phyloP scores from a whole-genome alignment of 1,140 invertebrate species.

The Nymphalis io region DNA sequence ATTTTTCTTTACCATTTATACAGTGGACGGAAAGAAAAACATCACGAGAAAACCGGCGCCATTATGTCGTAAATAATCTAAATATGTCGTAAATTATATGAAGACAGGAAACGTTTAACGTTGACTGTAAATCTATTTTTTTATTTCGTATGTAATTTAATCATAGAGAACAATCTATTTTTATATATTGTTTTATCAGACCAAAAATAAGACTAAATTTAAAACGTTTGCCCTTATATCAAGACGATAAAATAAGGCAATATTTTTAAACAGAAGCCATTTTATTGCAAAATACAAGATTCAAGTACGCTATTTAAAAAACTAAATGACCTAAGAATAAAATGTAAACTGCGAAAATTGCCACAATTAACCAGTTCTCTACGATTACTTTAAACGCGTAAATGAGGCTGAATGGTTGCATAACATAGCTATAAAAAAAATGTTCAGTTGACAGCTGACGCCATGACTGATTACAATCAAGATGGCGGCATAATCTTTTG shows the following conservation, averaged over 20 bases:
- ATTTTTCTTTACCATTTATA: too few relatives aligned
- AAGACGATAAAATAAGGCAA: constrained; percentile 9
- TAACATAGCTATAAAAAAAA: constrained; percentile 16
- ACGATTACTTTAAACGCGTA: constrained; percentile 27
- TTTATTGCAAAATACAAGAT: constrained; percentile 7
- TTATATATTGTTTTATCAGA: not conserved
- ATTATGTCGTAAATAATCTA: too few relatives aligned
- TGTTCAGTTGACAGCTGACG: constrained; percentile 23
- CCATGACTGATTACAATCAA: constrained; percentile 22
- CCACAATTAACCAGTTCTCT: constrained; percentile 18
- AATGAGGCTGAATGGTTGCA: constrained; percentile 29
- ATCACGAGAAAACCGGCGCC: too few relatives aligned
- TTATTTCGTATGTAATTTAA: too few relatives aligned
- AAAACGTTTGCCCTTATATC: not conserved
- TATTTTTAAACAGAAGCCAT: constrained; percentile 8
- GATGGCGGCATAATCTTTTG: constrained; percentile 22
- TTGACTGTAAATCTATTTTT: too few relatives aligned
- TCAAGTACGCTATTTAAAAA: constrained; percentile 15
- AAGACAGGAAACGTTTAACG: too few relatives aligned
- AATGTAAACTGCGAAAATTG: constrained; percentile 29
- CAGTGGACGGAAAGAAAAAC: too few relatives aligned
- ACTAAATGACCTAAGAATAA: constrained; percentile 11
- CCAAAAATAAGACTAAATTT: not conserved
- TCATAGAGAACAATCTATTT: too few relatives aligned
- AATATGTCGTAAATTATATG: too few relatives aligned